phyloP scores from a whole-genome alignment of 2,113 vertebrate species.

The Thamnaconus septentrionalis region DNA sequence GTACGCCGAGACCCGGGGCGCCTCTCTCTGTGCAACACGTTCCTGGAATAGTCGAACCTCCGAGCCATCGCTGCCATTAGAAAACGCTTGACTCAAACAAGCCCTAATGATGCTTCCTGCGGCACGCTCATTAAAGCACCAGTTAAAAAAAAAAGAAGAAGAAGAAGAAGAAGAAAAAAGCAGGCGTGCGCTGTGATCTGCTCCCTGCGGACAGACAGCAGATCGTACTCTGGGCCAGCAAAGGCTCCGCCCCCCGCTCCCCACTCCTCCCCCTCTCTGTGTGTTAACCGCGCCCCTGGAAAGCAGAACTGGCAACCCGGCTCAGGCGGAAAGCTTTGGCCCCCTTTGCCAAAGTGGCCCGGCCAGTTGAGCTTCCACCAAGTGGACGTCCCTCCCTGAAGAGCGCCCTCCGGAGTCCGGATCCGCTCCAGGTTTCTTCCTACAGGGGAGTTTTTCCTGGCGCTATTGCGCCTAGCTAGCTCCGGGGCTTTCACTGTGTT shows the following conservation, averaged over 20 bases:
- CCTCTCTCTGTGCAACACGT: not conserved
- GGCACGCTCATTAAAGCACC: conserved; percentile 50
- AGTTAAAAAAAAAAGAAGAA: conserved; percentile 1
- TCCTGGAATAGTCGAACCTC: conserved; percentile 36
- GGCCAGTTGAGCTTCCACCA: too few relatives aligned
- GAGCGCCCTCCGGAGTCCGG: too few relatives aligned
- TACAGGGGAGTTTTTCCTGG: too few relatives aligned
- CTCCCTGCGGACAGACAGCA: conserved; percentile 34
- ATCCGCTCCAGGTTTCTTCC: too few relatives aligned
- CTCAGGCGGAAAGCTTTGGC: conserved; percentile 27
- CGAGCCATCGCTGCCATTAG: conserved; percentile 38
- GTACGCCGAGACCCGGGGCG: conserved; percentile 6
- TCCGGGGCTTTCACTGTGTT: too few relatives aligned
- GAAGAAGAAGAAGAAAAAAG: conserved; percentile 35
- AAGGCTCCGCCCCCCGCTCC: conserved; percentile 9
- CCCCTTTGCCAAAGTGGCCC: too few relatives aligned
- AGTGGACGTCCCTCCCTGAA: not conserved
- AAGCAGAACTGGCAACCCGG: conserved; percentile 37
- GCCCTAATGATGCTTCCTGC: conserved; percentile 45
- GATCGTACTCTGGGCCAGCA: conserved; percentile 31
- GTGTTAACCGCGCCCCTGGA: conserved; percentile 37
- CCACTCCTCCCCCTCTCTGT: conserved; percentile 1
- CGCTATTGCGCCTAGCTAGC: too few relatives aligned
- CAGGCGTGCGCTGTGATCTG: conserved; percentile 41
- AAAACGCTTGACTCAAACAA: conserved; percentile 48